Evolutionary conservation across 37 sponge, comb jelly and placozoan species (phyloP).

Genomic region (Ianthella basta): DNA sequence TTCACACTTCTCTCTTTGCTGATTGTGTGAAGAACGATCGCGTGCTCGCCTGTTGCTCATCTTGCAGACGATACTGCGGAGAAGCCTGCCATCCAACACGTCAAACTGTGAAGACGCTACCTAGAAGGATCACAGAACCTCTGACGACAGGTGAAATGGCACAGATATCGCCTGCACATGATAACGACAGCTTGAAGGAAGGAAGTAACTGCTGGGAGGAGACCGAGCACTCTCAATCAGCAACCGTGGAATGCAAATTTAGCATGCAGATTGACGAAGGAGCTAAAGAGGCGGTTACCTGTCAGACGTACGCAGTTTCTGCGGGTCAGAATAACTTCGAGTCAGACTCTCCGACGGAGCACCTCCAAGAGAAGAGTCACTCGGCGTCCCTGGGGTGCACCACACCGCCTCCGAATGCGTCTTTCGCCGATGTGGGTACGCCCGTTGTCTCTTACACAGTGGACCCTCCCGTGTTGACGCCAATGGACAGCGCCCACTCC

Average conservation of each 20-base stretch:
- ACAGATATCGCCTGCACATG: background rate
- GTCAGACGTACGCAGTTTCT: background rate
- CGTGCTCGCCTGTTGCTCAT: background rate
- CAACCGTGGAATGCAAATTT: background rate
- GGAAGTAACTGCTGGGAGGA: conserved; percentile 16
- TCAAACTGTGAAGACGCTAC: too few relatives aligned
- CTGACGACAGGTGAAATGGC: background rate
- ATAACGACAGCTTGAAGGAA: background rate
- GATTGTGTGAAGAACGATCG: conserved; percentile 7
- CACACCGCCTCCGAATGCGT: background rate
- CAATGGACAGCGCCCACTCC: background rate
- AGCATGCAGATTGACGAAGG: background rate
- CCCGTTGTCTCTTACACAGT: background rate
- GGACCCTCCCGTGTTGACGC: background rate
- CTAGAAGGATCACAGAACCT: background rate
- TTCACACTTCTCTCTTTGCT: conserved; percentile 5
- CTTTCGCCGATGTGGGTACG: background rate
- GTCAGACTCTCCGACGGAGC: background rate
- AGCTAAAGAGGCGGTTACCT: background rate
- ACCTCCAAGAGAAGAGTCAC: background rate
- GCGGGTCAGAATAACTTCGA: background rate
- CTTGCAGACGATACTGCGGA: too few relatives aligned
- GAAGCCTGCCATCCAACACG: too few relatives aligned
- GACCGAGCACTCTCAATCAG: background rate
- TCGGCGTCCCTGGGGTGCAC: background rate